These are phyloP conservation scores for Achatina immaculata DNA, from an alignment of 1,140 invertebrate genomes.

Conservation along the genomic window DNA sequence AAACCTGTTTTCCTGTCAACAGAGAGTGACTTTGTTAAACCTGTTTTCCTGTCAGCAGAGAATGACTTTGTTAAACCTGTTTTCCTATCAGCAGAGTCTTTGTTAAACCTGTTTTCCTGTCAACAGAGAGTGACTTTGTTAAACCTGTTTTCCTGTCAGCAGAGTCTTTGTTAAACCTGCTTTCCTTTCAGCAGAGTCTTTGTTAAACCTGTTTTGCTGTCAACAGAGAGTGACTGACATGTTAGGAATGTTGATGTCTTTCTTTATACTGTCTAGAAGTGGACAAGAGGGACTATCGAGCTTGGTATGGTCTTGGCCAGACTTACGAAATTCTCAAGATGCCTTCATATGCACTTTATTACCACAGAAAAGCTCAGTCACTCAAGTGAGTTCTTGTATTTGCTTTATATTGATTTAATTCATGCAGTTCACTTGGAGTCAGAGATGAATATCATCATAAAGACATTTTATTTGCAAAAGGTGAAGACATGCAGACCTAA, in stretches of 20 bases:
- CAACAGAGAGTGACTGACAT: no score
- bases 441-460: neutral
- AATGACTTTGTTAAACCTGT: no score
- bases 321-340: constrained; percentile 98
- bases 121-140: no score
- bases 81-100: no score
- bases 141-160: no score
- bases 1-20: no score
- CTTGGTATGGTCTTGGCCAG: constrained; percentile 99
- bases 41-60: no score
- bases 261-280: constrained; percentile 81
- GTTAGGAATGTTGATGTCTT: no score
- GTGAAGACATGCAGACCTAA: neutral
- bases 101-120: no score
- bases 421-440: neutral
- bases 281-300: constrained; percentile 84
- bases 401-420: no score
- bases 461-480: neutral
- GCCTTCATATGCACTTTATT: constrained; percentile 94
- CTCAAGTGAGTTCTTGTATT: constrained; percentile 74
- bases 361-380: constrained; percentile 96
- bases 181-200: neutral
- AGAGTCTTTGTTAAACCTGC: neutral
- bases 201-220: no score
- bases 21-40: no score